Evolutionary conservation across 2,888 invertebrate species (phyloP).

Genomic region (Ptycholaimellus sp.): DNA sequence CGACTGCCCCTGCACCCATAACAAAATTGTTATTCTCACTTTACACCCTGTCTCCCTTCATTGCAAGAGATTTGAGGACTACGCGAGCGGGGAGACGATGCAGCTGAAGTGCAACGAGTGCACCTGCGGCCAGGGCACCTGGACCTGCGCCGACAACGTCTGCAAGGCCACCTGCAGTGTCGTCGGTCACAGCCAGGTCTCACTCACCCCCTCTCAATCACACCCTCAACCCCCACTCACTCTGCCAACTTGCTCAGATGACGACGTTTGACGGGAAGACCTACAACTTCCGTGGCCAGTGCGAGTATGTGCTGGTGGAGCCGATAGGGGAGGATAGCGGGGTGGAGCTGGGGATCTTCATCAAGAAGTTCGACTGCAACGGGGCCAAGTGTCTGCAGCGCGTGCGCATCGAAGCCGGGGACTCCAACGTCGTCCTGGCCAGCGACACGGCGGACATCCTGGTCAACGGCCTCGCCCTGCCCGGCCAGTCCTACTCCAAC

Average conservation of each 20-base stretch:
- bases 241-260: too few relatives aligned
- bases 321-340: neutral
- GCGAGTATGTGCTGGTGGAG: slow-evolving; percentile 48
- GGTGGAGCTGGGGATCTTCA: neutral
- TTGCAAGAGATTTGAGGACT: too few relatives aligned
- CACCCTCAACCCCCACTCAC: too few relatives aligned
- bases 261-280: slow-evolving; percentile 29
- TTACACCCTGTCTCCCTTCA: slow-evolving; percentile 6
- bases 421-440: neutral
- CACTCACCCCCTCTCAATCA: too few relatives aligned
- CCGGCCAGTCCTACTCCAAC: neutral
- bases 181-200: slow-evolving; percentile 67
- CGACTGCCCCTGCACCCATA: slow-evolving; percentile 68
- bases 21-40: slow-evolving; percentile 64
- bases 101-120: slow-evolving; percentile 14
- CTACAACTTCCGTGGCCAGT: slow-evolving; percentile 70
- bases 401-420: neutral
- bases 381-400: neutral
- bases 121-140: slow-evolving; percentile 47
- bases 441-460: neutral
- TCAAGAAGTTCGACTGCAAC: slow-evolving; percentile 3
- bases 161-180: slow-evolving; percentile 64
- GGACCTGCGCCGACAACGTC: slow-evolving; percentile 49
- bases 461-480: slow-evolving; percentile 3
- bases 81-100: neutral